Evolutionary conservation across 2,888 invertebrate species (phyloP).

Genomic region (Pristionchus entomophagus): DNA sequence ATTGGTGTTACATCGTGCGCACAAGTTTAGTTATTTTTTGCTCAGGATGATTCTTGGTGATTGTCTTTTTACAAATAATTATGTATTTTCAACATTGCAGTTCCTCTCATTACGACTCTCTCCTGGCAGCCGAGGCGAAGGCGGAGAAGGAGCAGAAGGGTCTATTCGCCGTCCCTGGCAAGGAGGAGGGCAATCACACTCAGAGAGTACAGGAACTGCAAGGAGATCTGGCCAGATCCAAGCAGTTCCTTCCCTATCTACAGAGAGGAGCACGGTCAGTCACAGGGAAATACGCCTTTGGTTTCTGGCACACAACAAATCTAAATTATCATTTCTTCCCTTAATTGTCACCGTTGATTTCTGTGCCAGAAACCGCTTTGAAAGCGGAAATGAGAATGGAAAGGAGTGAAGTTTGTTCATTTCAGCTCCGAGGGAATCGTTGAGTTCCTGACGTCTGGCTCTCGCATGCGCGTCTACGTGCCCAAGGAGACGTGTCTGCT

Average conservation of each 20-base stretch:
- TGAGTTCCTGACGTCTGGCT: slow-evolving; percentile 97
- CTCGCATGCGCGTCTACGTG: slow-evolving; percentile 91
- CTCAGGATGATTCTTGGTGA: no score
- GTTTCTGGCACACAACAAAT: no score
- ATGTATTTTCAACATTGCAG: slow-evolving; percentile 44
- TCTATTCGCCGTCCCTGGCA: slow-evolving; percentile 84
- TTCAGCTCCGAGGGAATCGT: slow-evolving; percentile 89
- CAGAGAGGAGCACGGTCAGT: slow-evolving; percentile 81
- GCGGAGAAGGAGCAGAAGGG: slow-evolving; percentile 90
- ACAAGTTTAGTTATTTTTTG: no score
- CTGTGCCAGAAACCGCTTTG: no score
- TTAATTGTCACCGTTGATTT: no score
- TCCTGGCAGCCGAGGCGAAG: slow-evolving; percentile 92
- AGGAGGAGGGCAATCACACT: slow-evolving; percentile 51
- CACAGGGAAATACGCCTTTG: neutral
- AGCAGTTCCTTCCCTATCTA: slow-evolving; percentile 91
- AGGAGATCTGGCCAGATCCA: slow-evolving; percentile 71
- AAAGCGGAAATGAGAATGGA: no score
- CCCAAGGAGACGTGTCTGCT: slow-evolving; percentile 94
- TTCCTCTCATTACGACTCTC: slow-evolving; percentile 91
- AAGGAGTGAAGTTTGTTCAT: no score
- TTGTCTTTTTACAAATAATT: neutral
- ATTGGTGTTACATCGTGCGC: neutral
- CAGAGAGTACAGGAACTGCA: slow-evolving; percentile 68
- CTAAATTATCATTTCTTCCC: neutral